phyloP scores from a whole-genome alignment of 1,140 invertebrate genomes.

The Daktulosphaira vitifoliae region DNA sequence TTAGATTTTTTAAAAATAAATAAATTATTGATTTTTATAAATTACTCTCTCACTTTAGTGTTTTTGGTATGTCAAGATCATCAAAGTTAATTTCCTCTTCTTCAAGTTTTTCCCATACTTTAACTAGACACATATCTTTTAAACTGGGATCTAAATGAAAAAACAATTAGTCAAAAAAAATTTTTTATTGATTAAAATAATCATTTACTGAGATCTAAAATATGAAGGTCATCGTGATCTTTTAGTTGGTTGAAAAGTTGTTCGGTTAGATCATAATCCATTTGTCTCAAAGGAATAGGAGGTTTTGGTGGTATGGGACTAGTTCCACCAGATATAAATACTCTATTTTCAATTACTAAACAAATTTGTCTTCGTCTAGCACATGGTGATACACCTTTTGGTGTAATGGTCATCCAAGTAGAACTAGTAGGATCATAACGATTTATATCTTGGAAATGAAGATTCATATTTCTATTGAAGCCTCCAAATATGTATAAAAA shows the following conservation, averaged over 20 bases:
- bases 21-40: not conserved
- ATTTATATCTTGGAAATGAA: slow-evolving; percentile 75
- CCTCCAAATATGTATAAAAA: slow-evolving; percentile 81
- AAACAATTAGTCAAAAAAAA: not conserved
- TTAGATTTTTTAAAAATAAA: not conserved
- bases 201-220: slow-evolving; percentile 57
- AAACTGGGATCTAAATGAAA: slow-evolving; percentile 15
- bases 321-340: slow-evolving; percentile 80
- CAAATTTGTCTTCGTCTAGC: slow-evolving; percentile 69
- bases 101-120: not conserved
- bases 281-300: not conserved
- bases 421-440: slow-evolving; percentile 56
- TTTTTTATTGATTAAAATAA: not conserved
- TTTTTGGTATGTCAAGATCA: not conserved
- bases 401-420: slow-evolving; percentile 53
- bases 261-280: slow-evolving; percentile 32
- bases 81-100: not conserved
- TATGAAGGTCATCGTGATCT: slow-evolving; percentile 68
- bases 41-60: not conserved
- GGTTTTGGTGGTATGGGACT: slow-evolving; percentile 46
- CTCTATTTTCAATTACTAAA: slow-evolving; percentile 56
- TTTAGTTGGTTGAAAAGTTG: slow-evolving; percentile 47
- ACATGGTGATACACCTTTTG: slow-evolving; percentile 53
- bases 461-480: slow-evolving; percentile 62
- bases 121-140: slow-evolving; percentile 8